Conservation (phyloP, 2,888 invertebrate genomes). For the Eledone cirrhosa region DNA sequence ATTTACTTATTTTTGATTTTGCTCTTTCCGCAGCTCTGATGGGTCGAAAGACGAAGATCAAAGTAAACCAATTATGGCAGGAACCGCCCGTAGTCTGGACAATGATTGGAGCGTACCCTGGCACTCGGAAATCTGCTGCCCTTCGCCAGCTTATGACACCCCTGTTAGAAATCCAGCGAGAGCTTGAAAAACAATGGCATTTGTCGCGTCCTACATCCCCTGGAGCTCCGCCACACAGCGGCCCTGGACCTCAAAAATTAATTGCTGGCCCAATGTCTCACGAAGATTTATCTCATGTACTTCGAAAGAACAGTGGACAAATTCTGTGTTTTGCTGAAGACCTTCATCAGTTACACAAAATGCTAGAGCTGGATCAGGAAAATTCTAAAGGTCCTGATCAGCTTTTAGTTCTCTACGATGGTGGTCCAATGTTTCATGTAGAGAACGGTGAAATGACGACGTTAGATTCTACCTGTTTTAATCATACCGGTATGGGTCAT, state of each 20-base stretch:
- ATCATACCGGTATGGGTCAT: constrained; percentile 38
- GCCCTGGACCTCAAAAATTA: constrained; percentile 27
- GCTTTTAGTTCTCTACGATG: constrained; percentile 36
- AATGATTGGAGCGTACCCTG: constrained; percentile 37
- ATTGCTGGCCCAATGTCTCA: constrained; percentile 30
- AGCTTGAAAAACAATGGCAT: constrained; percentile 33
- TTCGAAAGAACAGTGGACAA: constrained; percentile 36
- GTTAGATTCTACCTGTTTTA: constrained; percentile 33
- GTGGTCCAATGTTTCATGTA: constrained; percentile 35
- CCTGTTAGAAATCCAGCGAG: constrained; percentile 36
- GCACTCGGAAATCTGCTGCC: constrained; percentile 40
- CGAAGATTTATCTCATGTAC: constrained; percentile 30
- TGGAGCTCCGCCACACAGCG: constrained; percentile 5
- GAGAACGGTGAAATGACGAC: constrained; percentile 36
- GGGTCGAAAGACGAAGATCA: constrained; percentile 39
- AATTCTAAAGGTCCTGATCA: not conserved
- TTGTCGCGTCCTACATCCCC: constrained; percentile 28
- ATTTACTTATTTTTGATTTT: too few species aligned
- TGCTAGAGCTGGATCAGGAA: constrained; percentile 4
- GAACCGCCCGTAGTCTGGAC: constrained; percentile 44
- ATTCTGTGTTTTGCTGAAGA: constrained; percentile 37
- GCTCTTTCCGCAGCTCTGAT: constrained; percentile 36
- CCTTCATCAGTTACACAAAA: constrained; percentile 35
- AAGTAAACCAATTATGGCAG: constrained; percentile 39
- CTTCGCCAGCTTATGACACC: constrained; percentile 40